Conservation (phyloP, 2,888 invertebrate genomes). For the Pandemis cinnamomeana region DNA sequence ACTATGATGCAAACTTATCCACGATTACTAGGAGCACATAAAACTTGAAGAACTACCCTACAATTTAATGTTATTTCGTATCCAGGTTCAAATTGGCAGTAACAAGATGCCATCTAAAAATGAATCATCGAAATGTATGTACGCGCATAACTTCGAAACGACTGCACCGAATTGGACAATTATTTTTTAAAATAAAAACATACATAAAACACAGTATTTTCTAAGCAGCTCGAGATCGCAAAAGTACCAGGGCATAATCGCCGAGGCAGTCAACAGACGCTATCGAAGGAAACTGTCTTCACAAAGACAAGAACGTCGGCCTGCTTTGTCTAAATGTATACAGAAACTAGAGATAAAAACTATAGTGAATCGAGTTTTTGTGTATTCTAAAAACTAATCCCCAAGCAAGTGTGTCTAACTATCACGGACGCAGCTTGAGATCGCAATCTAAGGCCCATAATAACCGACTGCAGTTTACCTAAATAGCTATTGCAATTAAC, state of each 20-base stretch:
- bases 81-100: no score
- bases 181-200: no score
- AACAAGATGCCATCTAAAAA: no score
- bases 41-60: not conserved
- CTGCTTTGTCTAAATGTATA: not conserved
- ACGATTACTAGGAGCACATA: not conserved
- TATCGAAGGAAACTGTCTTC: not conserved
- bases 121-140: no score
- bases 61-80: no score
- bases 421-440: conserved; percentile 9
- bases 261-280: not conserved
- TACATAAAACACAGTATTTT: not conserved
- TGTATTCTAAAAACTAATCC: not conserved
- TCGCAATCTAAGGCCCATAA: not conserved
- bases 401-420: not conserved
- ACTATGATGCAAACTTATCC: not conserved
- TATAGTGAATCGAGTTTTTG: not conserved
- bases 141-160: no score
- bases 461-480: not conserved
- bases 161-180: no score
- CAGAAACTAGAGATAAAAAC: not conserved
- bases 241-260: not conserved
- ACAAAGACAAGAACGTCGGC: not conserved
- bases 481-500: not conserved
- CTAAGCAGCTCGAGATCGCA: not conserved